Evolutionary conservation across 2,797 vertebrate species (phyloP).

Genomic region (Eulemur mongoz): DNA sequence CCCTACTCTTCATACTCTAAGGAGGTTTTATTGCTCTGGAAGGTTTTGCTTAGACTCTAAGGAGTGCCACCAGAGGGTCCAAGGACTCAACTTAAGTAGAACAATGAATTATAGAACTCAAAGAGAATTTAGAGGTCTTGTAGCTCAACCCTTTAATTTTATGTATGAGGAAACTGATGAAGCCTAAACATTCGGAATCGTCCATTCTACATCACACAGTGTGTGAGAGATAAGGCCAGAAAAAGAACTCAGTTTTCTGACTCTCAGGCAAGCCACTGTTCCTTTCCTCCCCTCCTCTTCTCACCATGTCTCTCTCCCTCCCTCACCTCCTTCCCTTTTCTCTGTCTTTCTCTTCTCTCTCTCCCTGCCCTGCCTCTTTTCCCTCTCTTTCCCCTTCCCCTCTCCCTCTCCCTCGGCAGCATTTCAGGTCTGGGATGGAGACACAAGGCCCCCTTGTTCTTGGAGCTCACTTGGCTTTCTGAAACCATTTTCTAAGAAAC

Average conservation of each 20-base stretch:
- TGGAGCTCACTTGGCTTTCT: not conserved
- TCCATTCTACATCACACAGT: not conserved
- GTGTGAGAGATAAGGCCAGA: not conserved
- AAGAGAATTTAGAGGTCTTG: not conserved
- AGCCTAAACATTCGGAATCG: not conserved
- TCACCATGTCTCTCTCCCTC: not conserved
- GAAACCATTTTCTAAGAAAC: conserved; percentile 49
- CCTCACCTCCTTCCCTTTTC: not conserved
- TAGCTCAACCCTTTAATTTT: not conserved
- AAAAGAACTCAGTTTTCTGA: not conserved
- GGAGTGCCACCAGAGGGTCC: not conserved
- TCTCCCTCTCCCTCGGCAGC: not conserved
- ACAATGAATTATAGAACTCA: not conserved
- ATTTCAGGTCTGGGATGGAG: not conserved
- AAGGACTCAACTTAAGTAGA: not conserved
- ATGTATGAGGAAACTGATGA: not conserved
- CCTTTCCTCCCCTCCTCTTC: not conserved
- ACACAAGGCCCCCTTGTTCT: not conserved
- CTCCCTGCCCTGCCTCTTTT: too few species aligned
- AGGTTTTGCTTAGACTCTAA: not conserved
- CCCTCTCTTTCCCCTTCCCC: not conserved
- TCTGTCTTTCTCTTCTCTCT: too few species aligned
- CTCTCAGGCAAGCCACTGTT: not conserved
- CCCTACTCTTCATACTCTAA: not conserved
- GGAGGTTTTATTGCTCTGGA: not conserved